Percentiles rank a stretch among this genome's conserved stretches.
Evolutionary conservation across 2,888 invertebrate species (phyloP).

Genomic region (Himalopsyche kuldschensis): DNA sequence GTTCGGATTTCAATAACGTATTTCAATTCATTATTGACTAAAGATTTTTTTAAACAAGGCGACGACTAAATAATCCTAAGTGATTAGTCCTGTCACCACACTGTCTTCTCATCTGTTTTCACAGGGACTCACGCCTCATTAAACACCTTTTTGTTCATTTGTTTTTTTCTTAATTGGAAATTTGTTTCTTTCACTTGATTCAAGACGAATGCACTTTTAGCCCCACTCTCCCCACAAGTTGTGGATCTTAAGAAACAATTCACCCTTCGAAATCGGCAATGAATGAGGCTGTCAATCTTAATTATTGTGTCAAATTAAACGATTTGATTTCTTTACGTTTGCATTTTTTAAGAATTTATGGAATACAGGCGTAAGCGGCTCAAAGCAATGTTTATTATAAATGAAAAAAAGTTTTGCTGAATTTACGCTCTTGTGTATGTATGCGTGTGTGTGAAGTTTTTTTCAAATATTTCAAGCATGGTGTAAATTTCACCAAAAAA

Average conservation of each 20-base stretch:
- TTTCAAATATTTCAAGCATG: too few species aligned
- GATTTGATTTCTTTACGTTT: background rate
- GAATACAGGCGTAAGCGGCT: too few species aligned
- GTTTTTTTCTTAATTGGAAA: constrained; percentile 32
- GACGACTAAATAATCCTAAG: background rate
- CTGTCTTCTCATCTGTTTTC: constrained; percentile 21
- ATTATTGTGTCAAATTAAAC: constrained; percentile 18
- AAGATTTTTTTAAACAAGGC: background rate
- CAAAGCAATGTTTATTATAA: too few species aligned
- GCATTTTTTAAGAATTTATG: background rate
- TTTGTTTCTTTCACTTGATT: constrained; percentile 38
- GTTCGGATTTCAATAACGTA: too few species aligned
- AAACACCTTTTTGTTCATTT: constrained; percentile 10
- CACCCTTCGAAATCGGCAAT: constrained; percentile 16
- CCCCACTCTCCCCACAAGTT: constrained; percentile 6
- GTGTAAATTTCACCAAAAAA: too few species aligned
- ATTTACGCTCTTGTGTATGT: too few species aligned
- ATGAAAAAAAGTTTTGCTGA: too few species aligned
- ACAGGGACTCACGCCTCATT: constrained; percentile 15
- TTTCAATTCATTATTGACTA: too few species aligned
- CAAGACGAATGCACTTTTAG: constrained; percentile 25
- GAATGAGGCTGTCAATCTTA: constrained; percentile 30
- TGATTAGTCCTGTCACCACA: constrained; percentile 36
- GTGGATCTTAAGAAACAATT: constrained; percentile 15
- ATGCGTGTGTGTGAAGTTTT: too few species aligned